A percentile compares a stretch with the other conserved stretches of the same genome.
These are phyloP conservation scores for Drosophila orena DNA, from an alignment of 1,140 invertebrate genomes.

Conservation along the genomic window DNA sequence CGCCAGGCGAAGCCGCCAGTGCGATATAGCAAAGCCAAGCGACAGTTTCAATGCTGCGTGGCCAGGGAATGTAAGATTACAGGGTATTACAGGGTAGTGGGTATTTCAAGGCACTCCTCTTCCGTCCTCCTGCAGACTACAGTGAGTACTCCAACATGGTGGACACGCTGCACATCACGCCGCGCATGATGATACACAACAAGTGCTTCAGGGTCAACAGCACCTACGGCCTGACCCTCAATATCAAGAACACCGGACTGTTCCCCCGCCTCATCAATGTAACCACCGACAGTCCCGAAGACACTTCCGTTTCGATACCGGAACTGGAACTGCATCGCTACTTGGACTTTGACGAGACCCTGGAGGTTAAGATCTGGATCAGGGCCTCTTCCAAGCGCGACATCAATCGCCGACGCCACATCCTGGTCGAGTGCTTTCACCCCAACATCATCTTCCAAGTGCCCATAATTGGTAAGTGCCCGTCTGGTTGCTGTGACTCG, in stretches of 20 bases:
- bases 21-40: not conserved
- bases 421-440: slow-evolving; percentile 62
- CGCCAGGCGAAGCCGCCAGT: not conserved
- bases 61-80: slow-evolving; percentile 55
- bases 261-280: slow-evolving; percentile 56
- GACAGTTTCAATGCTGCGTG: slow-evolving; percentile 53
- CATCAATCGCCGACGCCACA: slow-evolving; percentile 58
- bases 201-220: slow-evolving; percentile 20
- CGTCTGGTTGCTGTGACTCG: not conserved
- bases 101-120: not conserved
- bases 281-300: slow-evolving; percentile 56
- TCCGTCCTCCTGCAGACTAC: slow-evolving; percentile 32
- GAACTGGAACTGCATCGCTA: slow-evolving; percentile 40
- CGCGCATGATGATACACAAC: slow-evolving; percentile 51
- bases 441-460: slow-evolving; percentile 77
- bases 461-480: slow-evolving; percentile 61
- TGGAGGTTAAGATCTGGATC: slow-evolving; percentile 56
- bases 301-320: slow-evolving; percentile 36
- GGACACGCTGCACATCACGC: slow-evolving; percentile 54
- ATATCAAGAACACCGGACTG: slow-evolving; percentile 53
- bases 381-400: slow-evolving; percentile 3
- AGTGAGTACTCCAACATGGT: slow-evolving; percentile 58
- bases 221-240: slow-evolving; percentile 46
- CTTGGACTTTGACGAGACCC: slow-evolving; percentile 51
- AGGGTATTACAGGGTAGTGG: not conserved